Conservation (phyloP, 2,113 vertebrate genomes). For the Corythaixoides concolor region DNA sequence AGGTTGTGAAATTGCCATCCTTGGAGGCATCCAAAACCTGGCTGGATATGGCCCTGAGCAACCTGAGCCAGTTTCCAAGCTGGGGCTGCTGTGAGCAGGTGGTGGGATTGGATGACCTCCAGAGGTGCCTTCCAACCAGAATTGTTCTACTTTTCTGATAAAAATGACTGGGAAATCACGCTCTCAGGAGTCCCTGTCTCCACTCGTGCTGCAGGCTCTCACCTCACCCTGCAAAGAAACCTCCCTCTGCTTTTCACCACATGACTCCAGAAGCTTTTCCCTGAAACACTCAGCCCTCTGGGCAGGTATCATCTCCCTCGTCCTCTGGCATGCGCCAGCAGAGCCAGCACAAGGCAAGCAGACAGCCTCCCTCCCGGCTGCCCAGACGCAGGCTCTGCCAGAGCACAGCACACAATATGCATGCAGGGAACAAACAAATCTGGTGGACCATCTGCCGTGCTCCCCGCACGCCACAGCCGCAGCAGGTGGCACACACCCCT, state of each 20-base stretch:
- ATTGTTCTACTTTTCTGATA: neutral
- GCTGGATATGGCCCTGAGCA: neutral
- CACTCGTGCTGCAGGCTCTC: neutral
- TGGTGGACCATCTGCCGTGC: neutral
- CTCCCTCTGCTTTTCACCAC: neutral
- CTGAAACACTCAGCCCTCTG: neutral
- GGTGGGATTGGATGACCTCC: conserved; percentile 16
- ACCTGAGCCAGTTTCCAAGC: neutral
- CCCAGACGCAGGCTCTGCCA: neutral
- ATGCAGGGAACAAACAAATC: neutral
- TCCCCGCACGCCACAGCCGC: fast-evolving
- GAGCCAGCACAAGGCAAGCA: neutral
- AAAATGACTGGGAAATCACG: neutral
- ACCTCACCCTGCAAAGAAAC: neutral
- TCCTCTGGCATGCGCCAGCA: neutral
- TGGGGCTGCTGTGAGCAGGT: neutral
- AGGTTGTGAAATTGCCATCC: neutral
- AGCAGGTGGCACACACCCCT: neutral
- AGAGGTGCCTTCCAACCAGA: neutral
- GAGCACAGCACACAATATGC: neutral
- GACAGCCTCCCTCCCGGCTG: neutral
- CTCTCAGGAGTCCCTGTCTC: neutral
- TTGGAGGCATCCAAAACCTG: neutral
- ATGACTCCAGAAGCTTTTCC: neutral
- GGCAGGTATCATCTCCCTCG: neutral